Percentiles rank a stretch among this genome's conserved stretches.
phyloP scores from a whole-genome alignment of 2,797 vertebrate species.

The Protosalanx chinensis region DNA sequence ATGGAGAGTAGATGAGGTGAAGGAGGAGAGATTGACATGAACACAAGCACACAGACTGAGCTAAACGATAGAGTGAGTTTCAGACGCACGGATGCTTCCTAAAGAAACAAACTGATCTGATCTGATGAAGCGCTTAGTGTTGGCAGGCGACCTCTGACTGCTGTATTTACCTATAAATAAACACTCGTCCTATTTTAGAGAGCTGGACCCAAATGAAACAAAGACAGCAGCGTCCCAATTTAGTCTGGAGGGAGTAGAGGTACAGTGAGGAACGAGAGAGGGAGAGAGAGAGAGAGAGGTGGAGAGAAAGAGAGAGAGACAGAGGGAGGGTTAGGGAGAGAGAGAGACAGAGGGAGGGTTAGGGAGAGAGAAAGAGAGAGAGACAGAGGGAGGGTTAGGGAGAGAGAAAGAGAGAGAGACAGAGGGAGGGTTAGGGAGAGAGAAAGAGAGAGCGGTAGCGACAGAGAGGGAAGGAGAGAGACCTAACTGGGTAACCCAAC shows the following conservation, averaged over 20 bases:
- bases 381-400: not conserved
- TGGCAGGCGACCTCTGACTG: slow-evolving; percentile 42
- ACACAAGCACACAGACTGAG: no score
- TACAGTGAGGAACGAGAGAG: slow-evolving; percentile 37
- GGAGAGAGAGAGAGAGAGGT: slow-evolving; percentile 11
- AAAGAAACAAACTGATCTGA: no score
- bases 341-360: no score
- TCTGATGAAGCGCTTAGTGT: slow-evolving; percentile 8
- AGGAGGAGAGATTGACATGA: no score
- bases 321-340: slow-evolving; percentile 1
- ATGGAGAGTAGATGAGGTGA: no score
- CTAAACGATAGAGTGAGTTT: no score
- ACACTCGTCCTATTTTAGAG: slow-evolving; percentile 68
- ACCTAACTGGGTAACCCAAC: no score
- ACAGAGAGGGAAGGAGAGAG: not conserved
- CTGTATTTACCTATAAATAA: slow-evolving; percentile 65
- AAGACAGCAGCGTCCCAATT: slow-evolving; percentile 78
- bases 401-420: not conserved
- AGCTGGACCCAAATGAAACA: slow-evolving; percentile 70
- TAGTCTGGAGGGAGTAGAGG: slow-evolving; percentile 68
- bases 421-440: not conserved
- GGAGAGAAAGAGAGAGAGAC: not conserved
- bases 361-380: no score
- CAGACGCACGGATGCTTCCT: no score
- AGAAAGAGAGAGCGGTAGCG: not conserved